These are phyloP conservation scores for Gambusia affinis DNA, from an alignment of 2,113 vertebrate species.

Conservation along the genomic window DNA sequence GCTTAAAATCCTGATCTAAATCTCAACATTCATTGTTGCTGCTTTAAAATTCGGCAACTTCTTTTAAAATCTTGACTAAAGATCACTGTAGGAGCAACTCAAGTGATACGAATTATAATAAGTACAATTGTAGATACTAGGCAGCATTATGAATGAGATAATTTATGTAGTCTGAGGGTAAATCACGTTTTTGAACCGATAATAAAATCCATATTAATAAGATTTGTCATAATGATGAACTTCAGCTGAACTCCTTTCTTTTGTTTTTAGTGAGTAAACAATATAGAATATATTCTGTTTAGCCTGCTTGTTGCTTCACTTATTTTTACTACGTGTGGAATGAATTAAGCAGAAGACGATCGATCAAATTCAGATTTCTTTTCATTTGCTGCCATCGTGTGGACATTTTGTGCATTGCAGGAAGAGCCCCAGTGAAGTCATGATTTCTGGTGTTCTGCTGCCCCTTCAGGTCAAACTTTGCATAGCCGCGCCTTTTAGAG, in stretches of 20 bases:
- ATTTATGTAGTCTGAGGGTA: background rate
- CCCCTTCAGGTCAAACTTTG: conserved; percentile 18
- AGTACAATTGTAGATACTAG: background rate
- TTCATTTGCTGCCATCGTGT: conserved; percentile 61
- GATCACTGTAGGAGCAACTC: too few relatives aligned
- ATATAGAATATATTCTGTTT: background rate
- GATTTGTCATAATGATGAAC: background rate
- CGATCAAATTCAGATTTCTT: background rate
- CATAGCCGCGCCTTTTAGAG: background rate
- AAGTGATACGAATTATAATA: background rate
- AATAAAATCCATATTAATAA: background rate
- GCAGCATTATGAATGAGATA: background rate
- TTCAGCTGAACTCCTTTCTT: background rate
- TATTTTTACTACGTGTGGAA: background rate
- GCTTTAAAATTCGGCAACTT: background rate
- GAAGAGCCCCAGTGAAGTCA: background rate
- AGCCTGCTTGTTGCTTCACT: background rate
- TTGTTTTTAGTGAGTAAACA: background rate
- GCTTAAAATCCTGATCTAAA: background rate
- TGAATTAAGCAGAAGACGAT: background rate
- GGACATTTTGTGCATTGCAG: conserved; percentile 44
- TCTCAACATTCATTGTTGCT: background rate
- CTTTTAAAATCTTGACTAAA: background rate
- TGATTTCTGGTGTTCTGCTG: conserved; percentile 10
- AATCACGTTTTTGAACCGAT: background rate